phyloP scores from a whole-genome alignment of 2,888 invertebrate species.

The Thelaira solivaga region DNA sequence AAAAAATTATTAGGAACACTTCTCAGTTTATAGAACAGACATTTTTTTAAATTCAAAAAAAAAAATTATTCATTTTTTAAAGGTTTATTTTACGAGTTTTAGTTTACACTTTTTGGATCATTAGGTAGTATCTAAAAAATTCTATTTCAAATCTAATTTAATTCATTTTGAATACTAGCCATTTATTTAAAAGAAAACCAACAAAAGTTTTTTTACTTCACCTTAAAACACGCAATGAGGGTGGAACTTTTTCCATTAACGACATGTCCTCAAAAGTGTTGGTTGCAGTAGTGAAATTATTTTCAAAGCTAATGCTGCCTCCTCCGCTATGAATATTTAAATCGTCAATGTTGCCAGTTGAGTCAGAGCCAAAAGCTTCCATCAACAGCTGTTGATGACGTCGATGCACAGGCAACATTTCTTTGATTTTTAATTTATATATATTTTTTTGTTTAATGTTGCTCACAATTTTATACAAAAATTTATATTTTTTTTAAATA shows the following conservation, averaged over 20 bases:
- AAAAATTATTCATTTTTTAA: too few species aligned
- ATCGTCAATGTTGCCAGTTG: slow-evolving; percentile 63
- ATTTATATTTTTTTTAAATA: too few species aligned
- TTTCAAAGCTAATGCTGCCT: slow-evolving; percentile 17
- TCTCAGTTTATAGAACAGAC: too few species aligned
- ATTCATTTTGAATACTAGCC: too few species aligned
- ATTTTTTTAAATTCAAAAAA: too few species aligned
- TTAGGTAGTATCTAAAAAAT: too few species aligned
- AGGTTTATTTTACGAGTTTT: too few species aligned
- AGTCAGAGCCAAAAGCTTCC: slow-evolving; percentile 60
- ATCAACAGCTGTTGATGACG: slow-evolving; percentile 56
- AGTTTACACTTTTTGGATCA: too few species aligned
- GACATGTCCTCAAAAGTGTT: slow-evolving; percentile 44
- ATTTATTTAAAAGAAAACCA: too few species aligned
- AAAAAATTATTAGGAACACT: too few species aligned
- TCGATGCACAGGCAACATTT: slow-evolving; percentile 65
- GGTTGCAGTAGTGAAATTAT: slow-evolving; percentile 20
- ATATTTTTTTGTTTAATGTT: background rate
- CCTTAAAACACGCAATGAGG: slow-evolving; percentile 67
- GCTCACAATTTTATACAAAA: background rate
- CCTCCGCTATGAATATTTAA: slow-evolving; percentile 53
- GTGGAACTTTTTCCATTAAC: slow-evolving; percentile 61
- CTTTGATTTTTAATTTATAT: background rate
- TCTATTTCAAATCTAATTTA: too few species aligned
- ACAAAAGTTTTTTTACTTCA: too few species aligned